phyloP scores from a whole-genome alignment of 2,888 invertebrate genomes.

The Phlogophora meticulosa region DNA sequence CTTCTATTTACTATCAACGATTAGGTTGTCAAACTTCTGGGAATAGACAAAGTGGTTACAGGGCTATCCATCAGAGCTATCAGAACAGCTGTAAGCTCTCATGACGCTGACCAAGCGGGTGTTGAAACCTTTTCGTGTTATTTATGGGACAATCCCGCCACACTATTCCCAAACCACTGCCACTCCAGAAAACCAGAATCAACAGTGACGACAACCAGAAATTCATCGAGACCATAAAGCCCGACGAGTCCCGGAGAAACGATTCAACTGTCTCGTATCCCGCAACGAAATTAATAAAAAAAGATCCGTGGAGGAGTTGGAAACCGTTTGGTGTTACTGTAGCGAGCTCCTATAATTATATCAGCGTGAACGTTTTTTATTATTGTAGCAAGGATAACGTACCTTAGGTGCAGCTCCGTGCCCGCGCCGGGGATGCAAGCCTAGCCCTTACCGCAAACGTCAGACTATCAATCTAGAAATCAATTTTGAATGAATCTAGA shows the following conservation, averaged over 20 bases:
- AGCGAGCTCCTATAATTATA: no score
- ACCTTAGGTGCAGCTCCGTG: neutral
- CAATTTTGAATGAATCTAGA: slow-evolving; percentile 36
- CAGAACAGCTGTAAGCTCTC: neutral
- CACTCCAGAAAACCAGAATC: no score
- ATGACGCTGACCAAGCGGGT: neutral
- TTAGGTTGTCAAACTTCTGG: neutral
- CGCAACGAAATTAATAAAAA: no score
- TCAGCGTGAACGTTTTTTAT: neutral
- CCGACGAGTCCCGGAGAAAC: no score
- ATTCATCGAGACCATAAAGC: no score
- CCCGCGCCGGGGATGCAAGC: neutral
- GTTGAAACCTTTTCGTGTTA: neutral
- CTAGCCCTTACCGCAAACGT: neutral
- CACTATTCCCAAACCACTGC: no score
- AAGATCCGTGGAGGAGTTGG: no score
- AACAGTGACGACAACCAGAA: no score
- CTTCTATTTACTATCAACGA: neutral
- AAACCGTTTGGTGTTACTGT: neutral
- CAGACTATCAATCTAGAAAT: neutral
- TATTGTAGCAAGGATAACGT: neutral
- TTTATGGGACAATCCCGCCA: no score
- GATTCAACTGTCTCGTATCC: no score
- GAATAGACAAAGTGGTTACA: neutral
- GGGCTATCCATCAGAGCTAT: neutral